A percentile compares a stretch with the other conserved stretches of the same genome.
Evolutionary conservation across 2,888 invertebrate genomes (phyloP).

Genomic region (Cephus sareptanus): DNA sequence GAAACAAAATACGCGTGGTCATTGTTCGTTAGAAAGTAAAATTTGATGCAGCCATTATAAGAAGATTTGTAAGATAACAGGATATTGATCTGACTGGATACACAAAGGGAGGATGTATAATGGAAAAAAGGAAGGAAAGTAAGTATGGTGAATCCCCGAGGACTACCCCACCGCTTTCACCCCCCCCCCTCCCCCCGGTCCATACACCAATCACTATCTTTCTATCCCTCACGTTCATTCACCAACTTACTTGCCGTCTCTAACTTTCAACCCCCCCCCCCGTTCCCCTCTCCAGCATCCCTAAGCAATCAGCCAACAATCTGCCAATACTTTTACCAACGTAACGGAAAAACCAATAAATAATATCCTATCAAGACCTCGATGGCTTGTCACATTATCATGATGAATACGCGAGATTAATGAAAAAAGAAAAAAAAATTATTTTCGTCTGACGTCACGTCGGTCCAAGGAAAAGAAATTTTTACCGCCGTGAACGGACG

Average conservation of each 20-base stretch:
- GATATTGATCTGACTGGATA: conserved; percentile 38
- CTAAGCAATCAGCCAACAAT: conserved; percentile 25
- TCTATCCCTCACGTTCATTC: background rate
- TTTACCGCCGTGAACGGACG: background rate
- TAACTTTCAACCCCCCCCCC: conserved; percentile 18
- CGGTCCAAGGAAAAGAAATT: background rate
- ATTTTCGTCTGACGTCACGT: background rate
- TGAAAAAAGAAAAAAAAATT: background rate
- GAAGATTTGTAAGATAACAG: conserved; percentile 35
- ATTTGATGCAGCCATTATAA: conserved; percentile 37
- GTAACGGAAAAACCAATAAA: conserved; percentile 10
- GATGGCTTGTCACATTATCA: conserved; percentile 6
- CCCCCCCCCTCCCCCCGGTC: background rate
- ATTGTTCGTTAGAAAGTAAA: conserved; percentile 25
- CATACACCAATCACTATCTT: conserved; percentile 3
- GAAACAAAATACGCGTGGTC: background rate
- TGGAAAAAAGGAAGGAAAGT: conserved; percentile 30
- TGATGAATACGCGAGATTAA: conserved; percentile 29
- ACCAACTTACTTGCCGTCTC: conserved; percentile 15
- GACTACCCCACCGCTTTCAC: background rate
- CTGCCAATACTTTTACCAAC: conserved; percentile 27
- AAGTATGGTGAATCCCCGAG: conserved; percentile 26
- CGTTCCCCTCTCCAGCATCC: background rate
- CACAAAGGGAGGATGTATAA: conserved; percentile 32
- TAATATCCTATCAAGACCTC: conserved; percentile 2